Conservation (phyloP, 2,797 vertebrate genomes). For the Macrochelys suwanniensis region DNA sequence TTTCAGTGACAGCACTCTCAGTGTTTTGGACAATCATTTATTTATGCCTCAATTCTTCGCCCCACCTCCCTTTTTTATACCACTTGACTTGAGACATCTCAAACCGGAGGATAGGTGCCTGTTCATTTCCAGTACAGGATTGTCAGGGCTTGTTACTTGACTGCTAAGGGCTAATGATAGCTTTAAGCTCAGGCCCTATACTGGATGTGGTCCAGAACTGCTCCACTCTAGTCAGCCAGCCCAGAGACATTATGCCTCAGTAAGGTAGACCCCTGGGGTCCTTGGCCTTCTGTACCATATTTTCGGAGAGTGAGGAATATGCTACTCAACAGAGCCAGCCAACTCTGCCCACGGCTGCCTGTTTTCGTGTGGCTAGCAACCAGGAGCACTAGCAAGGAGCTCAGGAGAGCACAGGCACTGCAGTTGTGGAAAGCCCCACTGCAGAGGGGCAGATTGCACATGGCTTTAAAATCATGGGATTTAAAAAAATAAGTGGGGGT, state of each 20-base stretch:
- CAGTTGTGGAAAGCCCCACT: background rate
- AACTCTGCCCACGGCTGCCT: background rate
- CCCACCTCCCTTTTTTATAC: background rate
- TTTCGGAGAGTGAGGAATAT: background rate
- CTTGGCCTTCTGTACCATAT: background rate
- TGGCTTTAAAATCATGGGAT: background rate
- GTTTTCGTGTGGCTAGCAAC: background rate
- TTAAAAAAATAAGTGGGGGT: background rate
- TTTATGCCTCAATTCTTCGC: background rate
- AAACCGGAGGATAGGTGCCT: fast-evolving
- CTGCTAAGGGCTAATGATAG: background rate
- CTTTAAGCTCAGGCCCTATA: background rate
- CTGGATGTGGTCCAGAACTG: background rate
- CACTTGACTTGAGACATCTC: background rate
- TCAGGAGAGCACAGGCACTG: background rate
- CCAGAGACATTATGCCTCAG: background rate
- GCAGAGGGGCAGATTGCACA: too few species aligned
- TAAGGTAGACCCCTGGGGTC: background rate
- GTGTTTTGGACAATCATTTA: background rate
- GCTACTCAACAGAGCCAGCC: background rate
- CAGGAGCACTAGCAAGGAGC: background rate
- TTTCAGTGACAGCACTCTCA: background rate
- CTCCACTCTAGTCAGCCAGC: background rate
- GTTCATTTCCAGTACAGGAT: background rate
- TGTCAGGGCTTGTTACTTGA: background rate